Percentiles rank a stretch among this genome's conserved stretches.
Evolutionary conservation across 2,888 invertebrate species (phyloP).

Genomic region (Griposia aprilina): DNA sequence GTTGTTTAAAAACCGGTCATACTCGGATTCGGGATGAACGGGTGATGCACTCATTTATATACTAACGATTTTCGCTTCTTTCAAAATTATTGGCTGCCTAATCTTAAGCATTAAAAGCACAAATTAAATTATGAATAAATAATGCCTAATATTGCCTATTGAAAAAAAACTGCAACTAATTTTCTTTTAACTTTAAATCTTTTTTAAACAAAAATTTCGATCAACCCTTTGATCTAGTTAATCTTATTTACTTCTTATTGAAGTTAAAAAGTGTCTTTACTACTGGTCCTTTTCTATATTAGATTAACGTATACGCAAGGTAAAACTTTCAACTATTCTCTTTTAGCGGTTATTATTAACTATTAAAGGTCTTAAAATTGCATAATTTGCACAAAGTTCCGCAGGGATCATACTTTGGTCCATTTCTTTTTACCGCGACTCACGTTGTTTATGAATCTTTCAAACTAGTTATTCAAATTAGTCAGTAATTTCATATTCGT

Average conservation of each 20-base stretch:
- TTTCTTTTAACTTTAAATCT: background rate
- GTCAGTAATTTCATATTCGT: background rate
- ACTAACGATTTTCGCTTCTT: background rate
- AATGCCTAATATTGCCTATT: background rate
- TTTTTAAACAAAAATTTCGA: too few species aligned
- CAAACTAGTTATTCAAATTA: background rate
- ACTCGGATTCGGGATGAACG: background rate
- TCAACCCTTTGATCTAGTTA: background rate
- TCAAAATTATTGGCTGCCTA: background rate
- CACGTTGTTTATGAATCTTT: background rate
- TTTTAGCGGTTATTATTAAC: background rate
- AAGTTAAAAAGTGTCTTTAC: background rate
- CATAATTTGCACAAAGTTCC: background rate
- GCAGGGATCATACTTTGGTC: background rate
- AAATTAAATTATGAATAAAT: background rate
- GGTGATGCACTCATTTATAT: background rate
- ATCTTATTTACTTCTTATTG: background rate
- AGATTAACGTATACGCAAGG: too few species aligned
- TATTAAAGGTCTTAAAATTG: background rate
- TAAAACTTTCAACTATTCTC: too few species aligned
- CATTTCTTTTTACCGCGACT: background rate
- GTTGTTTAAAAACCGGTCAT: background rate
- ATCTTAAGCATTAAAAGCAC: background rate
- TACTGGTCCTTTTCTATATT: background rate
- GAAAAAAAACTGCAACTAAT: background rate